Base-by-base conservation (phyloP, 2,888 invertebrate genomes). In the Hipparchia sbordonii region DNA sequence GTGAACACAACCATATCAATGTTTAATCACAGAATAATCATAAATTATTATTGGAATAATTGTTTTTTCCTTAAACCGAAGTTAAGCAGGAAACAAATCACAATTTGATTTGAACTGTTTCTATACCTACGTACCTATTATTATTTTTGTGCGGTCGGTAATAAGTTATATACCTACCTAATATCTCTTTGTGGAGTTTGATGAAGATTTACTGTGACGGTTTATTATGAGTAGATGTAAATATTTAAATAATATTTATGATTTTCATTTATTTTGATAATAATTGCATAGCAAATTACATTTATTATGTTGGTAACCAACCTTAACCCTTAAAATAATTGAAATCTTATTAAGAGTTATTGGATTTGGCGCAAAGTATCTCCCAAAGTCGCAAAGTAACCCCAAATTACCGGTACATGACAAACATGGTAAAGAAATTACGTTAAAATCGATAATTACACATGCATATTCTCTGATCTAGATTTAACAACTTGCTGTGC, bases 201-300 rank as follows among this genome's bases (percentile, higher is more conserved):
- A 62, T 13, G 12, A 62, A 46, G 6, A 62, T 46, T 8, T n/a
- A 52, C 65, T 33, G 51, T 63, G 51, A 51, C 10, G 12, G 65
- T 52, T 65, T 65, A 12, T 13, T 60, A 48, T 48, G 13, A 9
- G 13, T 65, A 52, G 23, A 33, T 65, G 65, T 52, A 65, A 65
- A 65, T 33, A 52, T 6, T 33, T 5, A 12, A 13, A 13, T 4
- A 39, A 6, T 3, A 45, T n/a, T 4, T n/a, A 57, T 57, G 13
- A 23, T 13, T 23, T 57, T 23, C 0, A 23, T 23, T 23, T 13
- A 13, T 3, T 8, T 57, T 8, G 13, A 13, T 8, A 23, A 10
- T 39, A 59, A 60, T 39, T 60, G 6, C 45, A 60, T 45, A 60
- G 45, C 60, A 60, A 39, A 39, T 23, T 23, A 23, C 23, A 23